These are phyloP conservation scores for Neodiprion fabricii DNA, from an alignment of 1,140 invertebrate genomes.

Conservation along the genomic window DNA sequence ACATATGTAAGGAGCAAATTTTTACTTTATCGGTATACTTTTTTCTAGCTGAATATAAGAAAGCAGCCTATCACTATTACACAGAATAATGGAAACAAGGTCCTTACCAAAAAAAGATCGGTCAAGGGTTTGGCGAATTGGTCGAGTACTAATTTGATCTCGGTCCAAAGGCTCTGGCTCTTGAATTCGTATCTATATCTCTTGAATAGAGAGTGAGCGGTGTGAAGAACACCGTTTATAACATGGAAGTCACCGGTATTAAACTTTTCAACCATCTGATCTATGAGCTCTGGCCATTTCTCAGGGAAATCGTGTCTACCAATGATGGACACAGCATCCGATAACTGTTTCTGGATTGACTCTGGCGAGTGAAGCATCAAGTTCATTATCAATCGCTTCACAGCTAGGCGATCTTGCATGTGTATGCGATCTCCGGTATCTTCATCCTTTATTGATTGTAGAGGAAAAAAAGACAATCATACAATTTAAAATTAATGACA, in stretches of 20 bases:
- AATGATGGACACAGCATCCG: slow-evolving; percentile 95
- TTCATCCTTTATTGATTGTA: slow-evolving; percentile 68
- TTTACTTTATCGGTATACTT: neutral
- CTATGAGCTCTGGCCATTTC: slow-evolving; percentile 91
- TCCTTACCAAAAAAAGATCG: slow-evolving; percentile 82
- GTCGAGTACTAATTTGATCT: slow-evolving; percentile 96
- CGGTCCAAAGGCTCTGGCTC: slow-evolving; percentile 91
- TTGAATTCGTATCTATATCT: slow-evolving; percentile 96
- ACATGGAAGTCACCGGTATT: slow-evolving; percentile 89
- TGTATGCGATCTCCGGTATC: slow-evolving; percentile 84
- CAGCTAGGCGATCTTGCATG: slow-evolving; percentile 74
- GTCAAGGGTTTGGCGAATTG: slow-evolving; percentile 93
- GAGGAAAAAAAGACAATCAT: too few species aligned
- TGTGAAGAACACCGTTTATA: slow-evolving; percentile 94
- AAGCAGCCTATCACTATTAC: slow-evolving; percentile 13
- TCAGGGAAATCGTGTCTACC: slow-evolving; percentile 93
- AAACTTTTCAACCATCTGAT: slow-evolving; percentile 93
- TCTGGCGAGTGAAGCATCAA: slow-evolving; percentile 92
- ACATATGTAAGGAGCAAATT: neutral
- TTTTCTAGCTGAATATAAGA: slow-evolving; percentile 21
- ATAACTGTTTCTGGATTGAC: slow-evolving; percentile 91
- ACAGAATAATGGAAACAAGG: too few species aligned
- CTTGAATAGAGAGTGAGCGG: slow-evolving; percentile 95
- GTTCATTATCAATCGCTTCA: slow-evolving; percentile 88
- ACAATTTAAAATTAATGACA: too few species aligned